phyloP scores from a whole-genome alignment of 2,888 invertebrate species.

The Parascotia fuliginaria region DNA sequence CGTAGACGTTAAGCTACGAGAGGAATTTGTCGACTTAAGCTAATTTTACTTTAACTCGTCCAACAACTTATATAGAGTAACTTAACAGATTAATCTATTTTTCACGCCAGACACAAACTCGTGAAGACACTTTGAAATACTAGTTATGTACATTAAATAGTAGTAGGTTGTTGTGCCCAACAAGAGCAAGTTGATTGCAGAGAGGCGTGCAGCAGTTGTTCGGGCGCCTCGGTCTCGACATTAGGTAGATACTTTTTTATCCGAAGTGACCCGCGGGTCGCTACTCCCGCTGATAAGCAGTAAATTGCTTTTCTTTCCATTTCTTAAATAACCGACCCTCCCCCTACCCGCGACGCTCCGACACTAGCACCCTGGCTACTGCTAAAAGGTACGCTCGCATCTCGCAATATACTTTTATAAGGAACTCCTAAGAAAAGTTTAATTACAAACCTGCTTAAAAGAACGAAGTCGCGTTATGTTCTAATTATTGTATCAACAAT shows the following conservation, averaged over 20 bases:
- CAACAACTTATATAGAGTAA: constrained; percentile 80
- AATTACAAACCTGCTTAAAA: constrained; percentile 78
- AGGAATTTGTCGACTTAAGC: constrained; percentile 65
- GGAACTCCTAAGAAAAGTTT: constrained; percentile 76
- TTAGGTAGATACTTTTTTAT: constrained; percentile 58
- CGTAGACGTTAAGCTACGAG: constrained; percentile 67
- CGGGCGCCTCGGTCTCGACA: constrained; percentile 46
- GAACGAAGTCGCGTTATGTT: constrained; percentile 80
- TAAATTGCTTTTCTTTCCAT: constrained; percentile 83
- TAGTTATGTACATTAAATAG: constrained; percentile 8
- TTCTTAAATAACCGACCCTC: constrained; percentile 74
- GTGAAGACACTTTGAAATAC: constrained; percentile 29
- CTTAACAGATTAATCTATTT: constrained; percentile 68
- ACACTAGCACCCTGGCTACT: constrained; percentile 43
- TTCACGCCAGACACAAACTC: constrained; percentile 43
- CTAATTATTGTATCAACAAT: constrained; percentile 85
- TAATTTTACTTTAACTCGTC: constrained; percentile 65
- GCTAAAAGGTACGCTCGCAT: constrained; percentile 62
- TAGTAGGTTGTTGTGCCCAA: not conserved
- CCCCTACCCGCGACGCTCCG: constrained; percentile 43
- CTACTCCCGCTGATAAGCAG: constrained; percentile 76
- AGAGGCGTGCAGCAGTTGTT: constrained; percentile 44
- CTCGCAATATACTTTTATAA: constrained; percentile 76
- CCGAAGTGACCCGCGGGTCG: constrained; percentile 68
- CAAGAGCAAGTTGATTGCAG: constrained; percentile 15